Base-by-base conservation (phyloP, 37 sponge, comb jelly and placozoan genomes). In the Petrosia ficiformis region DNA sequence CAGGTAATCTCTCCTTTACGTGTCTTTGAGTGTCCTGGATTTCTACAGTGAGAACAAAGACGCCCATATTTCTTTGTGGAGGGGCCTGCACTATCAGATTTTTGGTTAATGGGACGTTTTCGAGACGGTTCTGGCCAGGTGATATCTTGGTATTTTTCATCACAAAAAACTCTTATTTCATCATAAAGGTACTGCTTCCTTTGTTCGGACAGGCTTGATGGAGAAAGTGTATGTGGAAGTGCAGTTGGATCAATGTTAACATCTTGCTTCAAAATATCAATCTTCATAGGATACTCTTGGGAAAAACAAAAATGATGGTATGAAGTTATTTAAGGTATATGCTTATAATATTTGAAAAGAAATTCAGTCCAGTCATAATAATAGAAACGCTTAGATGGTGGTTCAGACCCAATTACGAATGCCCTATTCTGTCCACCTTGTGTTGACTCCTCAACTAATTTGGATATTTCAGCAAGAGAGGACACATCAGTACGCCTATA, bases 181-280 rank as follows among this genome's bases (percentile, higher is more conserved):
- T 80, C 81, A 57, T 40, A 71, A 1, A 79, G 61, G 39, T 79
- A 79, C 42, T 25, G 19, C 61, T 79, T 59, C 37, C 80, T 10
- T 1, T 79, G 63, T 4, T 36, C 2, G 4, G 59, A 40, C 32
- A 79, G 25, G 14, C 80, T 71, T 4, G 71, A 1, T 34, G 81
- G 81, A 4, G 33, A 3, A 34, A 80, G 8, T 39, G 8, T 3
- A 5, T 2, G 2, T 6, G 81, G 81, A 38, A 58, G 14, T 2
- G 28, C 41, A 56, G 28, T 32, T 43, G 4, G 32, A 30, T 2
- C 8, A 22, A 74, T 5, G 24, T 58, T 58, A 33, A n/a, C 21
- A 11, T 22, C 28, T 22, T 11, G 26, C 37, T 58, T 74, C 4
- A 58, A 39, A 22, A 70, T 57, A 4, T 1, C 32, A 19, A 69